Evolutionary conservation across 2,888 invertebrate species (phyloP).

Genomic region (Acronicta aceris): DNA sequence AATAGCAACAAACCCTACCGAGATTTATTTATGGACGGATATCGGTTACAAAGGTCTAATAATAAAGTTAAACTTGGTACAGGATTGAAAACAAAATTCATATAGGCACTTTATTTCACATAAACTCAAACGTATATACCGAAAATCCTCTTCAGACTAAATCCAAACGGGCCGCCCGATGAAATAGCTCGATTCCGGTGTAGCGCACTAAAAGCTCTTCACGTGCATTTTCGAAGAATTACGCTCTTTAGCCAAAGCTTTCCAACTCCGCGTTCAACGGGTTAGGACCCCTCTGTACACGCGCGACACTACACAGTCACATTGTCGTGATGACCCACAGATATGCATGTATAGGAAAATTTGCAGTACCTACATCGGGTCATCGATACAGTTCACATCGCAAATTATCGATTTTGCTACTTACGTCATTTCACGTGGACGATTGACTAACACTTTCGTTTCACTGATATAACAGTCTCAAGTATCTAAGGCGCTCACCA

Average conservation of each 20-base stretch:
- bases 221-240: conserved; percentile 33
- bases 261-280: conserved; percentile 29
- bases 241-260: conserved; percentile 37
- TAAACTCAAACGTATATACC: conserved; percentile 24
- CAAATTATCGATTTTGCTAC: conserved; percentile 34
- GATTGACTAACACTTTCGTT: conserved; percentile 34
- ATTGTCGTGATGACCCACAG: conserved; percentile 38
- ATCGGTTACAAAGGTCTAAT: conserved; percentile 24
- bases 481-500: conserved; percentile 66
- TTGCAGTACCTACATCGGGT: conserved; percentile 26
- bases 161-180: conserved; percentile 33
- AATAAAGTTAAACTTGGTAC: conserved; percentile 27
- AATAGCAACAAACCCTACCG: conserved; percentile 22
- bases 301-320: conserved; percentile 27
- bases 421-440: conserved; percentile 40
- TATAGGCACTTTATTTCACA: conserved; percentile 28
- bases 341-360: conserved; percentile 33
- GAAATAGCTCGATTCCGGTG: conserved; percentile 33
- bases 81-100: conserved; percentile 36
- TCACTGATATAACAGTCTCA: conserved; percentile 42
- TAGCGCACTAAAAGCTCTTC: conserved; percentile 45
- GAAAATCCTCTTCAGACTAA: conserved; percentile 34
- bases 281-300: conserved; percentile 25
- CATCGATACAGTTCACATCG: conserved; percentile 32
- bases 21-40: conserved; percentile 48